Percentiles rank a stretch among this genome's conserved stretches.
These are phyloP conservation scores for Orthosia gothica DNA, from an alignment of 2,888 invertebrate genomes.

Conservation along the genomic window DNA sequence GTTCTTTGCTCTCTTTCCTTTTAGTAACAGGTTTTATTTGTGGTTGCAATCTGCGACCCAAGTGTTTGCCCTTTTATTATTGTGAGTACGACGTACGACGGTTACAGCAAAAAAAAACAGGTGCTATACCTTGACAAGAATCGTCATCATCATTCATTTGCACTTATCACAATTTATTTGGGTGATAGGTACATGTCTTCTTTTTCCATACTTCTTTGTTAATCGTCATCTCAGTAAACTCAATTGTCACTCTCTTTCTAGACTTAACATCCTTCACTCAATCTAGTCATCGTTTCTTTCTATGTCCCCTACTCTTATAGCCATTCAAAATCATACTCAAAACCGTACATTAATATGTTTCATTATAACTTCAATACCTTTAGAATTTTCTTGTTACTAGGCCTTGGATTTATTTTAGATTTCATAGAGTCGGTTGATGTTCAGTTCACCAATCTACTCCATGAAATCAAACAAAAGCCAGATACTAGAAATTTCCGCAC, in stretches of 20 bases:
- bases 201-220: not conserved
- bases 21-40: constrained; percentile 48
- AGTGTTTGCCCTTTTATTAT: constrained; percentile 11
- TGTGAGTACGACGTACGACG: not conserved
- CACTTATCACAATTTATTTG: not conserved
- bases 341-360: not conserved
- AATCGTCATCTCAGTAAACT: not conserved
- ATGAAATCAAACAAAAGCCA: not conserved
- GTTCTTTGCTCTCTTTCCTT: constrained; percentile 48
- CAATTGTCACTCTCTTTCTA: not conserved
- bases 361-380: not conserved
- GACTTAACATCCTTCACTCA: not conserved
- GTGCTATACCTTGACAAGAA: not conserved
- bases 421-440: too few relatives aligned
- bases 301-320: not conserved
- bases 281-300: not conserved
- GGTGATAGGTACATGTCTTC: not conserved
- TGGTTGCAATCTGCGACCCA: constrained; percentile 13
- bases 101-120: not conserved
- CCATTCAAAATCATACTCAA: too few relatives aligned
- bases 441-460: not conserved
- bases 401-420: too few relatives aligned
- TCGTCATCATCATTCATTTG: too few relatives aligned
- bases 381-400: too few relatives aligned
- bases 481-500: not conserved